Conservation (phyloP, 1,140 invertebrate genomes). For the Diabrotica virgifera region DNA sequence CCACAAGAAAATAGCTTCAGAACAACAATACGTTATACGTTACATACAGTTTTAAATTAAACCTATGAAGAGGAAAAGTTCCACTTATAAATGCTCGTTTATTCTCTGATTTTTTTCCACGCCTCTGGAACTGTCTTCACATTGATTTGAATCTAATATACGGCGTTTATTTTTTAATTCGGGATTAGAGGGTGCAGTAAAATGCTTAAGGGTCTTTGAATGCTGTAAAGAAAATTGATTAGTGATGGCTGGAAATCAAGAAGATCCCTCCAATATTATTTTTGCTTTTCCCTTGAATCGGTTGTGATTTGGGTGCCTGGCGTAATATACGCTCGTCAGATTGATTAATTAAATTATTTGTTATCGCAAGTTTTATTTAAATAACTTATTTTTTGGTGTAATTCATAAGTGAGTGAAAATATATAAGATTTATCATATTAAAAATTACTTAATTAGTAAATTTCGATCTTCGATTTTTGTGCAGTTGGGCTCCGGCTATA, state of each 20-base stretch:
- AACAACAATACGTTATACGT: no score
- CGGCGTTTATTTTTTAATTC: slow-evolving; percentile 37
- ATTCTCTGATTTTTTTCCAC: not conserved
- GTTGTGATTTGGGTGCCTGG: not conserved
- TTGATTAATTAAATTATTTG: not conserved
- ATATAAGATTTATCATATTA: no score
- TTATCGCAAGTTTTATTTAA: not conserved
- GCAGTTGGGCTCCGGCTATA: no score
- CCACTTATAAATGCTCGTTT: no score
- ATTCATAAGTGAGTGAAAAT: no score
- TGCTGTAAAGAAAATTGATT: slow-evolving; percentile 3
- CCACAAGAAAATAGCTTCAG: no score
- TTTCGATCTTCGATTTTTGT: no score
- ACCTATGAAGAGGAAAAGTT: no score
- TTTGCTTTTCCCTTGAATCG: not conserved
- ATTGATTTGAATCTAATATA: slow-evolving; percentile 32
- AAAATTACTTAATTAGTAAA: no score
- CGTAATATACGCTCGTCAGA: not conserved
- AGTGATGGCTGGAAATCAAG: not conserved
- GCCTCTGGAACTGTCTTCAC: slow-evolving; percentile 15
- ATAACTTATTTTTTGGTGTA: no score
- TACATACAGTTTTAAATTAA: no score
- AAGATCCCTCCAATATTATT: slow-evolving; percentile 2
- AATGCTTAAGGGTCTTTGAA: slow-evolving; percentile 2
- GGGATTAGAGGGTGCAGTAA: slow-evolving; percentile 5